A percentile compares a stretch with the other conserved stretches of the same genome.
These are phyloP conservation scores for Petrophora chlorosata DNA, from an alignment of 2,888 invertebrate species.

Conservation along the genomic window DNA sequence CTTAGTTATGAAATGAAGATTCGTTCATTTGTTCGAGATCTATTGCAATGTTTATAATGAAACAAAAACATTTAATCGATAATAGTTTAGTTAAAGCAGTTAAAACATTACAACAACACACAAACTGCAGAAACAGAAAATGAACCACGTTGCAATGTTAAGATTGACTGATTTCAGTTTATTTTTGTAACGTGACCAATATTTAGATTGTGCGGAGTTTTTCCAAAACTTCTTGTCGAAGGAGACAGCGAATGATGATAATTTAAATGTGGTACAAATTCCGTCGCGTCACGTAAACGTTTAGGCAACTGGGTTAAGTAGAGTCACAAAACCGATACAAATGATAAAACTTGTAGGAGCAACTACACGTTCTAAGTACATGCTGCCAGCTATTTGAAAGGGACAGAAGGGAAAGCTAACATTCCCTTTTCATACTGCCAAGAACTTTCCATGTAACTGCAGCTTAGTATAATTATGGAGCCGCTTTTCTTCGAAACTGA, in stretches of 20 bases:
- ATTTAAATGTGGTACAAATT: constrained; percentile 72
- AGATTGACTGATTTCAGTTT: constrained; percentile 5
- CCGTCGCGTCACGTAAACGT: constrained; percentile 64
- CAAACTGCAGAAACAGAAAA: neutral
- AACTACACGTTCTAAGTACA: constrained; percentile 40
- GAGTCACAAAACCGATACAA: constrained; percentile 56
- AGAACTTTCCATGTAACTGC: constrained; percentile 35
- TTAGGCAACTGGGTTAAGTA: constrained; percentile 65
- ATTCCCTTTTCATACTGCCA: constrained; percentile 48
- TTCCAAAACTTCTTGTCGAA: constrained; percentile 57
- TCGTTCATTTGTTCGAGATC: too few relatives aligned
- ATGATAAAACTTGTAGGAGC: constrained; percentile 53
- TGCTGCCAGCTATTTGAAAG: constrained; percentile 54
- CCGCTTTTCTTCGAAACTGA: constrained; percentile 3
- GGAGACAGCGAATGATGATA: constrained; percentile 57
- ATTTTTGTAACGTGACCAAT: constrained; percentile 17
- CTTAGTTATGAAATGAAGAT: too few relatives aligned
- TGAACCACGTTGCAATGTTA: neutral
- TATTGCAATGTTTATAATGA: too few relatives aligned
- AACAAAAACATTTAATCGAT: too few relatives aligned
- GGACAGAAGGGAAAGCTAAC: constrained; percentile 48
- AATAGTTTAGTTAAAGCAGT: too few relatives aligned
- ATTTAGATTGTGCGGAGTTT: constrained; percentile 43
- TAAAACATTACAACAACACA: too few relatives aligned
- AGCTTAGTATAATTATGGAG: constrained; percentile 17